phyloP scores from a whole-genome alignment of 2,888 invertebrate genomes.

The Dasysyrphus albostriatus region DNA sequence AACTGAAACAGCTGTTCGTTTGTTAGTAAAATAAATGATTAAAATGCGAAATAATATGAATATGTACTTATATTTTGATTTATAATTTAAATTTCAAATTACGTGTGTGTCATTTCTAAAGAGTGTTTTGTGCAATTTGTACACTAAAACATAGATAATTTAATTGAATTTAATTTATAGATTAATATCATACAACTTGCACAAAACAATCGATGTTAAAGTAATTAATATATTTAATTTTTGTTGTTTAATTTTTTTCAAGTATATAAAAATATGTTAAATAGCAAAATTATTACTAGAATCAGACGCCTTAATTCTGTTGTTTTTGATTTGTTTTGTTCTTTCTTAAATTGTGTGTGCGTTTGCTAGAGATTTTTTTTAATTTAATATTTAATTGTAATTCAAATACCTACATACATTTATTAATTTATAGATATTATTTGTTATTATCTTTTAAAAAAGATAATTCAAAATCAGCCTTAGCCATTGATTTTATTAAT shows the following conservation, averaged over 20 bases:
- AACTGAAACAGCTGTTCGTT: slow-evolving; percentile 14
- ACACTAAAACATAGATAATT: slow-evolving; percentile 14
- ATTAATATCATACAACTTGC: slow-evolving; percentile 58
- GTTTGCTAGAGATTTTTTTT: slow-evolving; percentile 56
- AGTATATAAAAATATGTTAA: slow-evolving; percentile 65
- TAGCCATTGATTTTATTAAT: slow-evolving; percentile 69
- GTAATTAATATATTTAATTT: slow-evolving; percentile 2
- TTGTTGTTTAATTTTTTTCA: slow-evolving; percentile 18
- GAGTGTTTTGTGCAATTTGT: slow-evolving; percentile 68
- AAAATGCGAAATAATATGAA: slow-evolving; percentile 35
- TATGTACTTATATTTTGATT: background rate
- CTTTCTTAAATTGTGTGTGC: slow-evolving; percentile 45
- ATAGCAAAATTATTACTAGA: slow-evolving; percentile 70
- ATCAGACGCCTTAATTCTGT: slow-evolving; percentile 53
- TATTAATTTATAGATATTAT: slow-evolving; percentile 33
- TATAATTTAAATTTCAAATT: slow-evolving; percentile 28
- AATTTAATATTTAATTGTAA: slow-evolving; percentile 19
- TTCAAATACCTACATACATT: slow-evolving; percentile 49
- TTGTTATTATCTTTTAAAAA: slow-evolving; percentile 52
- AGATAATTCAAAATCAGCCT: slow-evolving; percentile 73
- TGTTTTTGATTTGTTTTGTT: slow-evolving; percentile 21
- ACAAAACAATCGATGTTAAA: slow-evolving; percentile 70
- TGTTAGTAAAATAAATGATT: slow-evolving; percentile 45
- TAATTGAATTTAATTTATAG: background rate
- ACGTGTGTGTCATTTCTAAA: slow-evolving; percentile 34